phyloP scores from a whole-genome alignment of 2,797 vertebrate species.

The Sebastes ruberrimus region DNA sequence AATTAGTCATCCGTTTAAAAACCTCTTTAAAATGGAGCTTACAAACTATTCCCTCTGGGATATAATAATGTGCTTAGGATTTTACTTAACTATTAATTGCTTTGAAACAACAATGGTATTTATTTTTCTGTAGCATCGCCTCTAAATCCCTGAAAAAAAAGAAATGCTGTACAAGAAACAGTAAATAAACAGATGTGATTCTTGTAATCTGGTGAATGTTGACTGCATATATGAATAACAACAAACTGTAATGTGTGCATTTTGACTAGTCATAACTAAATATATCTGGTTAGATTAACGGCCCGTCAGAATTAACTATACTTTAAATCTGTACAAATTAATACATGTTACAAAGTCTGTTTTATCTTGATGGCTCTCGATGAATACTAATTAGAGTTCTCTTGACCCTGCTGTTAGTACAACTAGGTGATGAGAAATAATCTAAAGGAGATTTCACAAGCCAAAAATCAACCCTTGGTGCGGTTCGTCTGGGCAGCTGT shows the following conservation, averaged over 20 bases:
- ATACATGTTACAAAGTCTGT: not conserved
- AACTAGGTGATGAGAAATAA: not conserved
- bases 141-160: not conserved
- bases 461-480: too few relatives aligned
- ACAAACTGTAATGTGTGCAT: not conserved
- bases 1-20: constrained; percentile 45
- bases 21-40: constrained; percentile 17
- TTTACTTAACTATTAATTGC: constrained; percentile 27
- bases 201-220: not conserved
- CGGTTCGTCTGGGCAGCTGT: too few relatives aligned
- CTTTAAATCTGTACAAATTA: not conserved
- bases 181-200: not conserved
- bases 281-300: not conserved
- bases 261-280: not conserved
- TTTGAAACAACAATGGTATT: not conserved
- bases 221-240: not conserved
- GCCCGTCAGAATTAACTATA: not conserved
- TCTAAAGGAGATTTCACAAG: not conserved
- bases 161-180: not conserved
- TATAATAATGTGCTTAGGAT: constrained; percentile 22
- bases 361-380: not conserved
- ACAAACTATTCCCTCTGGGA: constrained; percentile 25
- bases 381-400: not conserved
- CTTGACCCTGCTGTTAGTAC: not conserved
- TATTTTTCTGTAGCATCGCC: not conserved